phyloP scores from a whole-genome alignment of 2,113 vertebrate genomes.

The Ceuthmochares aereus region DNA sequence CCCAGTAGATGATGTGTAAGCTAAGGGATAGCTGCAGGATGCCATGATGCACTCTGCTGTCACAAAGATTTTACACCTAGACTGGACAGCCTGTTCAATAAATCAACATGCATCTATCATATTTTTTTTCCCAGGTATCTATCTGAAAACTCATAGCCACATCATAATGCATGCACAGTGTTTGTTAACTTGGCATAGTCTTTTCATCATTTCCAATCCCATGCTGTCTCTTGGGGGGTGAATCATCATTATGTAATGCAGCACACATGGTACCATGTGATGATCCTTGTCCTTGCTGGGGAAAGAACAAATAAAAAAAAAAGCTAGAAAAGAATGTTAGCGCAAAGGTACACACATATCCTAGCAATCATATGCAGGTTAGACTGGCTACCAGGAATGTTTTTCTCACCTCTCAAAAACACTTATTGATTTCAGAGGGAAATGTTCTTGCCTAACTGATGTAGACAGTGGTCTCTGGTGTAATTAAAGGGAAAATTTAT shows the following conservation, averaged over 20 bases:
- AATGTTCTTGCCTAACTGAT: background rate
- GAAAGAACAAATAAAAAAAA: background rate
- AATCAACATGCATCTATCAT: conserved; percentile 56
- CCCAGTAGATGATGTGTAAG: conserved; percentile 57
- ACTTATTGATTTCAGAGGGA: conserved; percentile 25
- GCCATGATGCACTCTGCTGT: conserved; percentile 66
- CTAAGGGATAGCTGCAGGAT: conserved; percentile 46
- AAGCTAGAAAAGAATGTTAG: background rate
- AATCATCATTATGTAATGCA: conserved; percentile 4
- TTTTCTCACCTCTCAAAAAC: background rate
- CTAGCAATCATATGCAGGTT: background rate
- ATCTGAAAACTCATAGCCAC: conserved; percentile 16
- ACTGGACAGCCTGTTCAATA: conserved; percentile 64
- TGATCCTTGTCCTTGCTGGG: background rate
- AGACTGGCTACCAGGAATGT: background rate
- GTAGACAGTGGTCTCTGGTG: background rate
- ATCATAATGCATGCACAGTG: conserved; percentile 26
- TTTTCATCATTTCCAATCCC: conserved; percentile 42
- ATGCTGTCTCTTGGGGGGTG: background rate
- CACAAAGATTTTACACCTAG: conserved; percentile 69
- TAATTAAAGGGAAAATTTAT: background rate
- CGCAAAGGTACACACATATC: background rate
- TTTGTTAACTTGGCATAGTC: conserved; percentile 31
- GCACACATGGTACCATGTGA: background rate
- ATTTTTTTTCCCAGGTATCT: background rate